Base-by-base conservation (phyloP, 2,113 vertebrate species). In the Etheostoma cragini region DNA sequence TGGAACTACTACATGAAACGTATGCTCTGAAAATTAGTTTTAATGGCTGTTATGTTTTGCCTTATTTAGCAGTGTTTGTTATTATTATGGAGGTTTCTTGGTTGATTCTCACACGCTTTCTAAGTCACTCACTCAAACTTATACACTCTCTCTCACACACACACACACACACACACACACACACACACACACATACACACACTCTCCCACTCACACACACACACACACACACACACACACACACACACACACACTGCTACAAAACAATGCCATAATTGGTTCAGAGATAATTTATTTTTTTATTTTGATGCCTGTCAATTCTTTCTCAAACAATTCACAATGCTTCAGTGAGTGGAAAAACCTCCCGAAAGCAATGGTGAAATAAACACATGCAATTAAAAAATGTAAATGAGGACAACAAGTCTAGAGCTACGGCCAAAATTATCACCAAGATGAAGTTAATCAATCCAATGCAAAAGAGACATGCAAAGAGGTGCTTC, bases 221-320 rank as follows among this genome's bases (percentile, higher is more conserved):
- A 22, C 35, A 60, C 56, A 24, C 57, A 50, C 4, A 61, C 57
- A 38, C 54, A 22, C 21, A 53, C 33, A n/a, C 15, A 58, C 38
- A 45, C 69, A 47, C 6, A 47, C 71, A 35, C 46, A 24, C 11
- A 24, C 13, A 80, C 35, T 19, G 11, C 35, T n/a, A 80, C 0
- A 1, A 73, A 67, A 58, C 72, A 42, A 60, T 38, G 74, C 33
- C 11, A 6, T 1, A 56, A 22, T 63, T 49, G 26, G 16, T 71
- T 84, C 57, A 77, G 66, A 83, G 80, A 85, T 83, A 89, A 88
- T 89, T 89, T 77, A 81, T 63, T 63, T 42, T 81, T 88, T 90
- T 87, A 84, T 86, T 90, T 75, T 50, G 57, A 83, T 73, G 66
- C 63, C 35, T 72, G 72, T 74, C 79, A 80, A 35, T 24, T 72